Conservation (phyloP, 2,797 vertebrate genomes). For the Buphagus erythrorhynchus region DNA sequence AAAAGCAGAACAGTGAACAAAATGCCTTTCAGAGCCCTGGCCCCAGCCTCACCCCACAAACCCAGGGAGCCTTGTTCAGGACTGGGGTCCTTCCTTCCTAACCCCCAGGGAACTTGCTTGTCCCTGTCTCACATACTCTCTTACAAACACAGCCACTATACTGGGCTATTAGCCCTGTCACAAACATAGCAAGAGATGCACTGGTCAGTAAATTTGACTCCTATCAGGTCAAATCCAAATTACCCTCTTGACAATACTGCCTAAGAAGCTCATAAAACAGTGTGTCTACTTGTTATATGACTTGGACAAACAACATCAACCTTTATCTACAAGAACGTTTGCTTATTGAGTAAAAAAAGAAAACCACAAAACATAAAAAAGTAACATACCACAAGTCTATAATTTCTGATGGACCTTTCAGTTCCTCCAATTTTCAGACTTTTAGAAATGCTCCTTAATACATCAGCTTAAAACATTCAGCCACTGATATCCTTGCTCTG, state of each 20-base stretch:
- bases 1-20: slow-evolving; percentile 19
- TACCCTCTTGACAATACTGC: not conserved
- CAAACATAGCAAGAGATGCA: not conserved
- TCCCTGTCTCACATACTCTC: not conserved
- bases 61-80: not conserved
- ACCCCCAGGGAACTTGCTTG: not conserved
- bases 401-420: not conserved
- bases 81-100: not conserved
- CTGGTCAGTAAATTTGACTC: not conserved
- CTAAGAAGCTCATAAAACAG: not conserved
- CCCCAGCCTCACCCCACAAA: not conserved
- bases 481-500: not conserved
- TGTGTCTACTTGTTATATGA: not conserved
- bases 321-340: not conserved
- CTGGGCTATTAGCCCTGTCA: not conserved
- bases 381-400: not conserved
- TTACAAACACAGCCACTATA: not conserved
- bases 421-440: not conserved
- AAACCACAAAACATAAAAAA: not conserved
- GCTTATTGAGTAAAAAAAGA: not conserved
- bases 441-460: not conserved
- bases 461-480: not conserved
- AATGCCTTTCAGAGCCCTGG: not conserved
- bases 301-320: not conserved
- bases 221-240: not conserved